Conservation (phyloP, 2,888 invertebrate genomes). For the Peribatodes rhomboidaria region DNA sequence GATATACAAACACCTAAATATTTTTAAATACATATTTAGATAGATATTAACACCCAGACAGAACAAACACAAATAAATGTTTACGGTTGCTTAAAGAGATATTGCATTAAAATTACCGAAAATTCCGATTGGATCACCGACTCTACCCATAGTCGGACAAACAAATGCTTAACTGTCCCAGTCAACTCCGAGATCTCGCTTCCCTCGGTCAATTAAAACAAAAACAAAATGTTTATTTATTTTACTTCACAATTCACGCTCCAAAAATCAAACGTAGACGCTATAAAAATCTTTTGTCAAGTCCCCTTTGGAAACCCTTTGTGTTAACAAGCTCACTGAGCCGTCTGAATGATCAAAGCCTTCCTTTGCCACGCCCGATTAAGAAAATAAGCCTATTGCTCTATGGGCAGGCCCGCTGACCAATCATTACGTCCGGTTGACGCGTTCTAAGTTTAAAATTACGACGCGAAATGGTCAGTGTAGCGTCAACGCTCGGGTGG, state of each 20-base stretch:
- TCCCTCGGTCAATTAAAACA: neutral
- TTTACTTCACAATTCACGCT: conserved; percentile 36
- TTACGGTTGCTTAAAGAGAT: too few relatives aligned
- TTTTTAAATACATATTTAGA: too few relatives aligned
- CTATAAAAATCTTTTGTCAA: conserved; percentile 27
- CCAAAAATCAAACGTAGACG: conserved; percentile 36
- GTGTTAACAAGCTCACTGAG: conserved; percentile 64
- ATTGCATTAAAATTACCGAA: too few relatives aligned
- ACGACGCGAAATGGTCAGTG: conserved; percentile 55
- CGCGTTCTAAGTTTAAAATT: conserved; percentile 74
- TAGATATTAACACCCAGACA: too few relatives aligned
- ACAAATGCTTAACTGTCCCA: too few relatives aligned
- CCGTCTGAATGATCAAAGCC: conserved; percentile 71
- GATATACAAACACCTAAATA: too few relatives aligned
- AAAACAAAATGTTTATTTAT: neutral
- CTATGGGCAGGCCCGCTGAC: conserved; percentile 70
- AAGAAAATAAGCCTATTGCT: conserved; percentile 72
- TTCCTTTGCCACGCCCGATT: conserved; percentile 62
- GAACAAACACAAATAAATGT: too few relatives aligned
- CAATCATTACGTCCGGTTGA: conserved; percentile 69
- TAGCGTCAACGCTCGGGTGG: conserved; percentile 49
- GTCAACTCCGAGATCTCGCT: too few relatives aligned
- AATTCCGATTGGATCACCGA: too few relatives aligned
- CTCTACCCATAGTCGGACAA: too few relatives aligned
- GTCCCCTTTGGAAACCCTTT: conserved; percentile 54